phyloP scores from a whole-genome alignment of 2,888 invertebrate genomes.

The Acrobasis consociella region DNA sequence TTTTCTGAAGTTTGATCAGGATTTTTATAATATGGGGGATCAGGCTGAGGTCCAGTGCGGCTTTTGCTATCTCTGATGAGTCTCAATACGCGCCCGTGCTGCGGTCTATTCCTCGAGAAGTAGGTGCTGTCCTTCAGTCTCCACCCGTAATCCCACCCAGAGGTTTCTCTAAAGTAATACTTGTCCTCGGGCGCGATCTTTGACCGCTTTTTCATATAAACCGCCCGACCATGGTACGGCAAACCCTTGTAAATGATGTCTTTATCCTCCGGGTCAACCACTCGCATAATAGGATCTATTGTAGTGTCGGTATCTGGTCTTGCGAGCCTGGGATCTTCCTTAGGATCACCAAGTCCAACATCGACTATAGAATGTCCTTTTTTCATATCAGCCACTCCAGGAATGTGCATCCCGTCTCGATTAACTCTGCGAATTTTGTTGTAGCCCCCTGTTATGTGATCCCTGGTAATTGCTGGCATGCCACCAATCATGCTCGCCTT shows the following conservation, averaged over 20 bases:
- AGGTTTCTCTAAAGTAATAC: slow-evolving; percentile 48
- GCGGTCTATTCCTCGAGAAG: slow-evolving; percentile 37
- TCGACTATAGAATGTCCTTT: slow-evolving; percentile 49
- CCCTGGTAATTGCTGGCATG: slow-evolving; percentile 42
- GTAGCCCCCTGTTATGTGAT: slow-evolving; percentile 35
- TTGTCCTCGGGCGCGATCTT: slow-evolving; percentile 47
- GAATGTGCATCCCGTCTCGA: slow-evolving; percentile 39
- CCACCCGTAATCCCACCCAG: slow-evolving; percentile 51
- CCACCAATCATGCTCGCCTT: slow-evolving; percentile 40
- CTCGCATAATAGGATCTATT: slow-evolving; percentile 50
- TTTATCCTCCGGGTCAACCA: slow-evolving; percentile 41
- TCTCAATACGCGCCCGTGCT: slow-evolving; percentile 34
- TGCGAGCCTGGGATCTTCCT: slow-evolving; percentile 42
- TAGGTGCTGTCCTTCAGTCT: slow-evolving; percentile 48
- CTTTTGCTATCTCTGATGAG: too few relatives aligned
- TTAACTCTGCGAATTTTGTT: slow-evolving; percentile 42
- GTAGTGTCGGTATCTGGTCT: slow-evolving; percentile 44
- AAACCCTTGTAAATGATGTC: slow-evolving; percentile 47
- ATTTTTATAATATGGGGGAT: too few relatives aligned
- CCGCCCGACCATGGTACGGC: slow-evolving; percentile 46
- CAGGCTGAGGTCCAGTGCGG: too few relatives aligned
- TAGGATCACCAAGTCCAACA: slow-evolving; percentile 49
- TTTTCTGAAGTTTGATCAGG: too few relatives aligned
- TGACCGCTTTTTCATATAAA: slow-evolving; percentile 45
- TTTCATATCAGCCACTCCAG: slow-evolving; percentile 38